These are phyloP conservation scores for Crotalus helleri DNA, from an alignment of 2,113 vertebrate genomes.

Conservation along the genomic window DNA sequence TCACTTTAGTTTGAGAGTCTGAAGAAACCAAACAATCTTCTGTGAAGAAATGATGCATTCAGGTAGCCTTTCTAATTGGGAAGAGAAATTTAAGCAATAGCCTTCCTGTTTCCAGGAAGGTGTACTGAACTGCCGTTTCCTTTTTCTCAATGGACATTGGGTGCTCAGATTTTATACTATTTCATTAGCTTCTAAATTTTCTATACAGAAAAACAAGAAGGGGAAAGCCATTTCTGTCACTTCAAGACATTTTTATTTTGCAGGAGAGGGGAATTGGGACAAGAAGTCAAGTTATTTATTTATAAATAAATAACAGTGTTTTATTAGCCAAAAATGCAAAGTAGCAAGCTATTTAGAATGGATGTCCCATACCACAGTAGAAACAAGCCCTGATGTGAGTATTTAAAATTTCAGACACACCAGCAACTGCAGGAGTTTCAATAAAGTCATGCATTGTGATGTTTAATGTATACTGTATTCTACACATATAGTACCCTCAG, in stretches of 20 bases:
- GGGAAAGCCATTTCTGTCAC: neutral
- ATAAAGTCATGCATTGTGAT: neutral
- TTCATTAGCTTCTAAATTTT: neutral
- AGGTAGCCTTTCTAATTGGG: neutral
- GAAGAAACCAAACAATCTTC: neutral
- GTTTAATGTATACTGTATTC: neutral
- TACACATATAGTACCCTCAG: neutral
- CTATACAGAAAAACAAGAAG: neutral
- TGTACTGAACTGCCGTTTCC: neutral
- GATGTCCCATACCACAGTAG: neutral
- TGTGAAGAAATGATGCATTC: neutral
- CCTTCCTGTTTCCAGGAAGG: neutral
- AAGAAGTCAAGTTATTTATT: neutral
- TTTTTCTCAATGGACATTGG: neutral
- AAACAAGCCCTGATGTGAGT: neutral
- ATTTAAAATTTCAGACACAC: neutral
- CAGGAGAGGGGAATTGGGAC: neutral
- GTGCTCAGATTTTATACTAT: neutral
- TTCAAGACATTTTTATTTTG: neutral
- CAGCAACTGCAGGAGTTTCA: neutral
- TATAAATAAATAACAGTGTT: neutral
- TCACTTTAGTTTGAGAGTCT: neutral
- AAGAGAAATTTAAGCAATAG: neutral
- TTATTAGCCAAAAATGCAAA: neutral
- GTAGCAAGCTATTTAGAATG: neutral